Base-by-base conservation (phyloP, 2,888 invertebrate species). In the Spicauda simplicius region DNA sequence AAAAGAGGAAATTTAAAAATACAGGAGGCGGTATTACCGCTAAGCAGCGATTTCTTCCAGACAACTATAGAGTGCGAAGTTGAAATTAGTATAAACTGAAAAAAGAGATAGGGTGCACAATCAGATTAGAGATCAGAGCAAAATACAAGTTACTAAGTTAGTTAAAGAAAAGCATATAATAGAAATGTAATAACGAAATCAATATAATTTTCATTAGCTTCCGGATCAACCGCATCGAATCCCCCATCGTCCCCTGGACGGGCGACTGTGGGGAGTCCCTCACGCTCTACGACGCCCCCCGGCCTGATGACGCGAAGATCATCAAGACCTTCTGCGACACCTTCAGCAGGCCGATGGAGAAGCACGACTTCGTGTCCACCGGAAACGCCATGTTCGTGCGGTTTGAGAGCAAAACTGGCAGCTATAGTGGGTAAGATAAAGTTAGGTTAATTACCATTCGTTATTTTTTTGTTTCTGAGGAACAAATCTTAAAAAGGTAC, bases 291-390 rank as follows among this genome's bases (percentile, higher is more conserved):
- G 98, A 98, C 78, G 96, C 98, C 0, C 95, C 97, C 30, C 96
- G 97, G 93, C 97, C 98, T 5, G 98, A 98, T 80, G 97, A 98
- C 73, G 97, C 98, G 0, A 95, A 96, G 74, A 98, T 98, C 77
- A 97, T 98, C 80, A 98, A 98, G 87, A 98, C 98, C 0, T 98
- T 98, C 90, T 98, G 98, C 87, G 98, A 98, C 86, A 98, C 98
- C 4, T 98, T 98, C 90, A 97, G 97, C 41, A 95, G 97, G 72
- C 97, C 98, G 0, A 97, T 98, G 97, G 98, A 98, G 87, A 98
- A 98, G 79, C 97, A 97, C 77, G 98, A 98, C 84, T 98, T 98
- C 75, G 97, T 98, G 0, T 98, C 98, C 0, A 97, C 97, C 0
- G 97, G 97, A 8, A 97, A 97, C 74, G 96, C 98, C 0, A 94